Evolutionary conservation across 2,113 vertebrate species (phyloP), one percentile per base, ranked within the genome.

Genomic region (Hassar affinis): DNA sequence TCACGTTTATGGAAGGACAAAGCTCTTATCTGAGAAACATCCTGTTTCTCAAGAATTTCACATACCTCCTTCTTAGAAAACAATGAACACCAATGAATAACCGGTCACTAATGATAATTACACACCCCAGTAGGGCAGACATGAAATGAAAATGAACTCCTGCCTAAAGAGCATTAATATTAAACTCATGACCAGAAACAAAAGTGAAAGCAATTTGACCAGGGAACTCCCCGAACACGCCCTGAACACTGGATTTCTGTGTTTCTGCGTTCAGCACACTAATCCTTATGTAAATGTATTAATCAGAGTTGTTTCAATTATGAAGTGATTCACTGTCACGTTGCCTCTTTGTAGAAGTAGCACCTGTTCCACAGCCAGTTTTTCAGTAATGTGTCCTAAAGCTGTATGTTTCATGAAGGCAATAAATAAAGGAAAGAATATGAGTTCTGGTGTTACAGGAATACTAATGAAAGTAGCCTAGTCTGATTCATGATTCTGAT

Each of bases 361-460:
- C 35, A 11, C 20, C 20, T 68, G 17, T 20, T 38, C 18, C 25
- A 69, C 10, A 0, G 20, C 38, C 18, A 12, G 11, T 42, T 68
- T 12, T 25, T 12, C 6, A 2, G 0, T 22, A 38, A 20, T 4
- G 66, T 68, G 64, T 12, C 17, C 8, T 11, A 11, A 25, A 54
- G 30, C 4, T 11, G 14, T 76, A 17, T 17, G 14, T 57, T 18
- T 57, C 18, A 3, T 25, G 2, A 57, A 78, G 2, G 49, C 30
- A 35, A 20, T 54, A 33, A 11, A 17, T 20, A 85, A 85, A 74
- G 30, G 47, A 74, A 85, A 80, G 15, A 22, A 62, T 62, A 6
- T 54, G 33, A 6, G 15, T 17, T 72, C 25, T 27, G 2, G n/a
- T 8, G 25, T 15, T 47, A 12, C 0, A 2, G 15, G 35, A 27